Conservation (phyloP, 2,113 vertebrate genomes). For the Neopipo cinnamomea region DNA sequence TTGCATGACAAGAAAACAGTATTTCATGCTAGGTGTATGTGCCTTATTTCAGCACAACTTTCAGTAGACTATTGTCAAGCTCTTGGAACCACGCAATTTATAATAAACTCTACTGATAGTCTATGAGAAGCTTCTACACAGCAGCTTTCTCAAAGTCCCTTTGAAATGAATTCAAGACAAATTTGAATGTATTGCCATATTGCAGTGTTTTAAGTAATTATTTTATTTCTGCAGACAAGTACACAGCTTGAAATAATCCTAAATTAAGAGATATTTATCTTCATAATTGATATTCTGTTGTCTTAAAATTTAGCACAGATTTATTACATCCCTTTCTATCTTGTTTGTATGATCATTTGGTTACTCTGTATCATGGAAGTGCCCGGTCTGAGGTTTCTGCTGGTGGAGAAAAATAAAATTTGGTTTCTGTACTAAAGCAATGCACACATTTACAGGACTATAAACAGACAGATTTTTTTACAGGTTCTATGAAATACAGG, state of each 20-base stretch:
- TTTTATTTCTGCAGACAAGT: neutral
- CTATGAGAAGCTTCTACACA: fast-evolving
- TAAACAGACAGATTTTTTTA: neutral
- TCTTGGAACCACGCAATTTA: neutral
- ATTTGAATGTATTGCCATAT: neutral
- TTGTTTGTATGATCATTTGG: neutral
- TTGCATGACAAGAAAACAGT: neutral
- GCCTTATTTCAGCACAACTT: neutral
- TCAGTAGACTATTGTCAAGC: neutral
- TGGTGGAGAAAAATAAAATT: neutral
- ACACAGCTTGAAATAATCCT: neutral
- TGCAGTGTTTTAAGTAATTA: neutral
- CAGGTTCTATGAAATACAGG: neutral
- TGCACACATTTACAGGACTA: neutral
- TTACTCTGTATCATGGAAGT: neutral
- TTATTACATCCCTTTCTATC: neutral
- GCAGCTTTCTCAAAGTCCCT: neutral
- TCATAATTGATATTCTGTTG: neutral
- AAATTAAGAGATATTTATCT: neutral
- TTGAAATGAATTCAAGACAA: neutral
- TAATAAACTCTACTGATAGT: neutral
- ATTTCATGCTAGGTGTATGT: neutral
- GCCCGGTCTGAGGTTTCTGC: neutral
- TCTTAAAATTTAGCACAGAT: neutral
- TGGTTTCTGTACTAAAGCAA: neutral